Conservation (phyloP, 2,797 vertebrate species). For the Leptodactylus fallax region DNA sequence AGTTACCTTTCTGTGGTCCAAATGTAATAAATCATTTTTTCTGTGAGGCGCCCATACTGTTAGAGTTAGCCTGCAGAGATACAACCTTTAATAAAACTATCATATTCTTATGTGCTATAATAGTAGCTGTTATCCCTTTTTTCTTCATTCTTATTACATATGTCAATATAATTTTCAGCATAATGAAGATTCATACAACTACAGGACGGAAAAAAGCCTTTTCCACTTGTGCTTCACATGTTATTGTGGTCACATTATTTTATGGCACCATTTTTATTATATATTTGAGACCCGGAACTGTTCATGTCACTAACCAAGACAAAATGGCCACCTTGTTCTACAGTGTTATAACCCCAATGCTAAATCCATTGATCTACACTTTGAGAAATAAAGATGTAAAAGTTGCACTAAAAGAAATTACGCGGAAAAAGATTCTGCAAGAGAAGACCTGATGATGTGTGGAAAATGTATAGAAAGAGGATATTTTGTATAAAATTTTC, state of each 20-base stretch:
- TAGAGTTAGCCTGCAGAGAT: neutral
- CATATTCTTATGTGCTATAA: neutral
- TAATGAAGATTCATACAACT: constrained; percentile 32
- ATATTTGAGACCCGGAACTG: constrained; percentile 43
- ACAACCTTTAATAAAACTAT: neutral
- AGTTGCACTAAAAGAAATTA: neutral
- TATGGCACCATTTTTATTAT: constrained; percentile 41
- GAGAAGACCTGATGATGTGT: neutral
- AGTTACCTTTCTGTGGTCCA: neutral
- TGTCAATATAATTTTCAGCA: constrained; percentile 1
- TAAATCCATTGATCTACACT: constrained; percentile 41
- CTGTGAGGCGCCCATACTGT: neutral
- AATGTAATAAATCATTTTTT: constrained; percentile 6
- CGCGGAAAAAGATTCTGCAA: neutral
- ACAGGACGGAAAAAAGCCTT: constrained; percentile 33
- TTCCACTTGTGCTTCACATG: constrained; percentile 39
- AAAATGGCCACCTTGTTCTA: constrained; percentile 52
- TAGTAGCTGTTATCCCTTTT: neutral
- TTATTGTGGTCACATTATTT: constrained; percentile 31
- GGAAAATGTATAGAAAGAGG: too few species aligned
- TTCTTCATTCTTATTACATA: neutral
- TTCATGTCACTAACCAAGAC: constrained; percentile 20
- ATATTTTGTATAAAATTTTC: too few species aligned
- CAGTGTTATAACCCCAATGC: constrained; percentile 39
- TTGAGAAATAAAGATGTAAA: neutral